Conservation (phyloP, 2,113 vertebrate species). For the Apeltes quadracus region DNA sequence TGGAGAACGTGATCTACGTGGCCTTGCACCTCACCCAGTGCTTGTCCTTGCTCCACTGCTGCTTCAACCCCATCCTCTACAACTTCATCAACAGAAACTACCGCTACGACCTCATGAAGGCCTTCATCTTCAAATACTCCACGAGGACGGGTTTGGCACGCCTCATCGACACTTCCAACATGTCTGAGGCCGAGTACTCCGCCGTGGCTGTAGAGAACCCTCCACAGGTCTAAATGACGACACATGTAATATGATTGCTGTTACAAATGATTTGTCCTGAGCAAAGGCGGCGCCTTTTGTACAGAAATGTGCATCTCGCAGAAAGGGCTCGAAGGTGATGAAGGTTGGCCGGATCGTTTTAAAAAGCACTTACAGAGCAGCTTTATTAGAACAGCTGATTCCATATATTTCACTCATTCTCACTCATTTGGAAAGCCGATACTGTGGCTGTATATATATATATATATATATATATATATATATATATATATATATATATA, state of each 20-base stretch:
- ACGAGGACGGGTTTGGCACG: slow-evolving; percentile 90
- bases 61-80: slow-evolving; percentile 94
- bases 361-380: slow-evolving; percentile 71
- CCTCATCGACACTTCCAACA: slow-evolving; percentile 87
- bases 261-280: slow-evolving; percentile 35
- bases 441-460: slow-evolving; percentile 27
- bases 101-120: slow-evolving; percentile 96
- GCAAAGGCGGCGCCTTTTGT: not conserved
- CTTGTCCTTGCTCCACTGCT: slow-evolving; percentile 93
- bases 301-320: slow-evolving; percentile 25
- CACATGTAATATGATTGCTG: slow-evolving; percentile 17
- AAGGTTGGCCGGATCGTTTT: slow-evolving; percentile 40
- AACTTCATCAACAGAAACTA: slow-evolving; percentile 93
- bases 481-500: slow-evolving; percentile 5
- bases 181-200: slow-evolving; percentile 89
- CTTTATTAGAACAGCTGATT: slow-evolving; percentile 40
- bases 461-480: no score
- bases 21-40: slow-evolving; percentile 93
- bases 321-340: slow-evolving; percentile 36
- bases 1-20: slow-evolving; percentile 88
- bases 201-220: slow-evolving; percentile 87
- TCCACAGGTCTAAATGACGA: slow-evolving; percentile 64
- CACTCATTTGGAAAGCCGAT: slow-evolving; percentile 53
- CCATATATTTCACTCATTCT: slow-evolving; percentile 23
- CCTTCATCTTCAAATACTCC: slow-evolving; percentile 96